Percentiles rank a stretch among this genome's conserved stretches.
phyloP scores from a whole-genome alignment of 1,140 invertebrate genomes.

The Pararge aegeria region DNA sequence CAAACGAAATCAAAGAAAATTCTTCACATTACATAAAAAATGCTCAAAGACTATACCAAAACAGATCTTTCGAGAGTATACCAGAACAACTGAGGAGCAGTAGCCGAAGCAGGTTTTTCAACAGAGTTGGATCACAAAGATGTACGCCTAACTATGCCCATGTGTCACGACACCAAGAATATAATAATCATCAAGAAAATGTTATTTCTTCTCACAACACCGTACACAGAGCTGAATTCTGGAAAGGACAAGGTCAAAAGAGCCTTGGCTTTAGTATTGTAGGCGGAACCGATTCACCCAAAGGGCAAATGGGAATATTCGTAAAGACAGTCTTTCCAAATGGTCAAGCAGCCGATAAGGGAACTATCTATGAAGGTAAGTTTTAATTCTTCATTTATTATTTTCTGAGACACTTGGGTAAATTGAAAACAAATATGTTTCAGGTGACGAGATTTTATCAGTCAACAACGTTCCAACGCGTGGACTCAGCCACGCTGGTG shows the following conservation, averaged over 20 bases:
- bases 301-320: slow-evolving; percentile 94
- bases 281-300: slow-evolving; percentile 92
- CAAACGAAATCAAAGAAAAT: slow-evolving; percentile 70
- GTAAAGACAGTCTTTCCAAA: slow-evolving; percentile 94
- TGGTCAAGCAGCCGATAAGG: slow-evolving; percentile 92
- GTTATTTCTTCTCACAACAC: slow-evolving; percentile 53
- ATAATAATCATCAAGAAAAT: slow-evolving; percentile 49
- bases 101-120: slow-evolving; percentile 67
- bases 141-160: slow-evolving; percentile 54
- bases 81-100: slow-evolving; percentile 67
- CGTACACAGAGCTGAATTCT: slow-evolving; percentile 81
- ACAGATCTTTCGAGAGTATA: slow-evolving; percentile 73
- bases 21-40: slow-evolving; percentile 69
- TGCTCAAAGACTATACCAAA: slow-evolving; percentile 66
- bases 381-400: slow-evolving; percentile 17
- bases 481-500: slow-evolving; percentile 93
- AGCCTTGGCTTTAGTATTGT: slow-evolving; percentile 96
- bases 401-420: neutral
- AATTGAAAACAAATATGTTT: slow-evolving; percentile 24
- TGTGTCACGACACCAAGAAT: slow-evolving; percentile 57
- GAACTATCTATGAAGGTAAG: slow-evolving; percentile 91
- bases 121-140: slow-evolving; percentile 67
- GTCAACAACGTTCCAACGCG: slow-evolving; percentile 91
- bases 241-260: slow-evolving; percentile 91
- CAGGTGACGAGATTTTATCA: slow-evolving; percentile 95